Evolutionary conservation across 2,888 invertebrate species (phyloP), one percentile per base, ranked within the genome.

Genomic region (Acrocera orbiculus): DNA sequence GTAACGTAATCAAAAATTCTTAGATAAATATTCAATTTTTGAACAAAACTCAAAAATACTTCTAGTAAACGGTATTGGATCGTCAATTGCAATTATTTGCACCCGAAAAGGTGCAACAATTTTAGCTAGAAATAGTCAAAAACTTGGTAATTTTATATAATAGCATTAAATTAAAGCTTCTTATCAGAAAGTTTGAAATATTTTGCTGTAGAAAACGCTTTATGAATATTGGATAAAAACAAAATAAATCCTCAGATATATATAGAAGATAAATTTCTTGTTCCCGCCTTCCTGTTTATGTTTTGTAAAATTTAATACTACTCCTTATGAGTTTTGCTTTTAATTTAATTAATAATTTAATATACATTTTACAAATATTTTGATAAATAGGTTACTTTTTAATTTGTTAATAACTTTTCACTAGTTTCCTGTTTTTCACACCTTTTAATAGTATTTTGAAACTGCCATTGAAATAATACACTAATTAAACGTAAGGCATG

Each of bases 51-150:
- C n/a, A n/a, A n/a, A n/a, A n/a, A n/a, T n/a, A n/a, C n/a, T n/a
- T n/a, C n/a, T n/a, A n/a, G n/a, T n/a, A n/a, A n/a, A n/a, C 61
- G 95, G 95, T 6, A 96, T 96, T 46, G 96, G 95, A 1, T 79
- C 82, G 56, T 71, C 76, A 37, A 57, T 82, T 10, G 93, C 90
- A 1, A 63, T 76, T 16, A 69, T 81, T 49, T 82, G 78, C 8
- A 81, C 76, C 0, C 66, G 65, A 47, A 61, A 69, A 46, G 95
- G 95, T 17, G 92, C 92, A 2, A 89, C 93, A 1, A 71, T 96
- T 32, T 67, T 95, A 41, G 93, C 95, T 2, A 70, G 96, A 49
- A 76, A 89, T 58, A 52, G 68, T 22, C 63, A 67, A 39, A 75
- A 70, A 53, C 63, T 93, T 9, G 64, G 73, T 52, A 59, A n/a